Evolutionary conservation across 2,888 invertebrate genomes (phyloP).

Genomic region (Nezara viridula): DNA sequence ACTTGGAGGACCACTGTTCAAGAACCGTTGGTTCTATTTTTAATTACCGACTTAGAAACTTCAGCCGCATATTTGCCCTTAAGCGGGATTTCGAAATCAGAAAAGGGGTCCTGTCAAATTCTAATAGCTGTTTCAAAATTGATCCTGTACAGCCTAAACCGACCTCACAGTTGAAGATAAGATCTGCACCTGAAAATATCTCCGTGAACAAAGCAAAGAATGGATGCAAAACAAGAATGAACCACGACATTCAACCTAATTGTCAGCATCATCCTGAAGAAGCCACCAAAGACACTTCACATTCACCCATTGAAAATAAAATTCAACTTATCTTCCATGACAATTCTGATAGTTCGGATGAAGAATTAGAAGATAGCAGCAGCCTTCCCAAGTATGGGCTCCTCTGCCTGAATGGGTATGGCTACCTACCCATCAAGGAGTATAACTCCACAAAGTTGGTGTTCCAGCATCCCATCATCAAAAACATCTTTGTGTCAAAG

Average conservation of each 20-base stretch:
- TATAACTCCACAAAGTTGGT: not conserved
- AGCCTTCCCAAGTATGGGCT: constrained; percentile 9
- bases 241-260: not conserved
- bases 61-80: not conserved
- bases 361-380: not conserved
- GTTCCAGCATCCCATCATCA: not conserved
- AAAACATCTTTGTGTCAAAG: not conserved
- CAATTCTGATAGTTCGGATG: not conserved
- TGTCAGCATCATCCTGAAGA: not conserved
- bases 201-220: not conserved
- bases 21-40: not conserved
- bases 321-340: not conserved
- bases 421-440: not conserved
- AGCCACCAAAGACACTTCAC: not conserved
- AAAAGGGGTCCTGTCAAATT: not conserved
- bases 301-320: not conserved
- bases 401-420: not conserved
- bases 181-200: not conserved
- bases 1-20: not conserved
- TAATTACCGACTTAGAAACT: not conserved
- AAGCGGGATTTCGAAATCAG: not conserved
- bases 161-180: not conserved
- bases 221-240: not conserved
- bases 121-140: not conserved
- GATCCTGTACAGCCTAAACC: not conserved